Evolutionary conservation across 2,888 invertebrate species (phyloP).

Genomic region (Rugalucina vietnamica): DNA sequence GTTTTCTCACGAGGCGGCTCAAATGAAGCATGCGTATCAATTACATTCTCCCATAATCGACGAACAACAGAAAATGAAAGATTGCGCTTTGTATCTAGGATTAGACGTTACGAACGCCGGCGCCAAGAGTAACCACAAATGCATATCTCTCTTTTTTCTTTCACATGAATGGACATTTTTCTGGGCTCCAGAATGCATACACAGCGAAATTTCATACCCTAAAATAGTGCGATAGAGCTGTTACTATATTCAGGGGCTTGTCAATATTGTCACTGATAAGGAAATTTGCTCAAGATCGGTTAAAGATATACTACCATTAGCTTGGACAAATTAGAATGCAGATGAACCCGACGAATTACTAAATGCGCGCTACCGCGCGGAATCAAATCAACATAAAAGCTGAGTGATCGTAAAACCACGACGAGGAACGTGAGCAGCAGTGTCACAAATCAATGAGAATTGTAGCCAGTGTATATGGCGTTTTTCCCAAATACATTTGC

Average conservation of each 20-base stretch:
- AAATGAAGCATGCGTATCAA: not conserved
- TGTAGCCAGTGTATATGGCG: not conserved
- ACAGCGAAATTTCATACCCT: not conserved
- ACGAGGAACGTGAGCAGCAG: not conserved
- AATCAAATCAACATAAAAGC: not conserved
- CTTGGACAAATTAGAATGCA: too few species aligned
- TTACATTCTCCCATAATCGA: not conserved
- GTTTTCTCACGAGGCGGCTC: not conserved
- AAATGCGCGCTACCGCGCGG: not conserved
- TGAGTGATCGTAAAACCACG: not conserved
- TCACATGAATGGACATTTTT: not conserved
- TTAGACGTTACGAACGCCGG: not conserved
- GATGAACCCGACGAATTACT: not conserved
- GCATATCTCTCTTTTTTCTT: not conserved
- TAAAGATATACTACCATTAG: too few species aligned
- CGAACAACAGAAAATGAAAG: not conserved
- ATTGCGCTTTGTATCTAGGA: not conserved
- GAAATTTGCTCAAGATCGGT: too few species aligned
- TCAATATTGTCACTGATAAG: constrained; percentile 4
- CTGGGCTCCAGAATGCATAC: not conserved
- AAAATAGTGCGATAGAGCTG: not conserved
- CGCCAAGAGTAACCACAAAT: not conserved
- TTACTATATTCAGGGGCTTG: not conserved
- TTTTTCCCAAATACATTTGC: too few species aligned
- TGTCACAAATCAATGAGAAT: not conserved